Evolutionary conservation across 2,888 invertebrate species (phyloP).

Genomic region (Plusia festucae): DNA sequence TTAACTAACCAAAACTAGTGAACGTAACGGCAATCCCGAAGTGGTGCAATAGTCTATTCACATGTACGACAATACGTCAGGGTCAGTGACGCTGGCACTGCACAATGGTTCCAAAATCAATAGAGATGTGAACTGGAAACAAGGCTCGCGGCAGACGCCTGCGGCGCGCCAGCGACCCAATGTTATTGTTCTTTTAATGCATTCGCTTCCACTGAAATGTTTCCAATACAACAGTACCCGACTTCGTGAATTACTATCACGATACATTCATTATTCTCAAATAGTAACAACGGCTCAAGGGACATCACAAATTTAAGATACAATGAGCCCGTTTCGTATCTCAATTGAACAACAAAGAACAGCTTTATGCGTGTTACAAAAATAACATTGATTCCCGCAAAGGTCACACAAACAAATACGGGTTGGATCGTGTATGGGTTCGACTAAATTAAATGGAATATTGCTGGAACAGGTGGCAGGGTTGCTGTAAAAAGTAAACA

Average conservation of each 20-base stretch:
- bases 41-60: conserved; percentile 59
- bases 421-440: conserved; percentile 28
- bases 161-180: conserved; percentile 52
- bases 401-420: conserved; percentile 43
- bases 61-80: conserved; percentile 61
- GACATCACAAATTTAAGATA: conserved; percentile 24
- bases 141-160: conserved; percentile 53
- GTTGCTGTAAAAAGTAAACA: conserved; percentile 23
- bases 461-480: conserved; percentile 39
- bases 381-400: conserved; percentile 41
- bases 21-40: conserved; percentile 45
- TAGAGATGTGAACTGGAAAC: conserved; percentile 60
- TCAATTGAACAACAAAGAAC: conserved; percentile 39
- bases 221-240: conserved; percentile 22
- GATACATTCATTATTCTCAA: conserved; percentile 23
- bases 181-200: conserved; percentile 67
- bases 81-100: conserved; percentile 63
- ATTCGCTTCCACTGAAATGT: conserved; percentile 50
- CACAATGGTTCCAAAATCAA: conserved; percentile 70
- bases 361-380: conserved; percentile 29
- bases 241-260: conserved; percentile 10
- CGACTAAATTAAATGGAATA: conserved; percentile 40
- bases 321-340: conserved; percentile 20
- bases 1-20: conserved; percentile 18
- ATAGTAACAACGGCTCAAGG: conserved; percentile 3